Evolutionary conservation across 1,140 invertebrate species (phyloP).

Genomic region (Globodera ellingtonae): DNA sequence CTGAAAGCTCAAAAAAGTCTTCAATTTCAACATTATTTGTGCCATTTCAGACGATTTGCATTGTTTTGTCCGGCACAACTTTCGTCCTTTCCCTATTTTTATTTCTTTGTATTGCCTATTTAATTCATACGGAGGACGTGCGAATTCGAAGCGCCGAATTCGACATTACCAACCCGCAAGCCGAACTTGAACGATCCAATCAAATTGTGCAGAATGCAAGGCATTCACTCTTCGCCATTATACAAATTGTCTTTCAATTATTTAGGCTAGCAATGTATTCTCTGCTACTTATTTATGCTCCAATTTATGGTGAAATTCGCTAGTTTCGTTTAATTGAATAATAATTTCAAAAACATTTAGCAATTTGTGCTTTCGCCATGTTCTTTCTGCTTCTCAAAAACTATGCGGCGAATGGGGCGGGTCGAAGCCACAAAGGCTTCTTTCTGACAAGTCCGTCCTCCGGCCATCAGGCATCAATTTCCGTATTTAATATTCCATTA

Average conservation of each 20-base stretch:
- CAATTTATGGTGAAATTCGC: conserved; percentile 51
- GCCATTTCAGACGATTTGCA: conserved; percentile 45
- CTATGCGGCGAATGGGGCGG: conserved; percentile 3
- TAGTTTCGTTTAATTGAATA: neutral
- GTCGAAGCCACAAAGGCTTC: conserved; percentile 19
- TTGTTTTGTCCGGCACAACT: conserved; percentile 41
- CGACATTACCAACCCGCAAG: conserved; percentile 42
- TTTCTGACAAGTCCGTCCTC: conserved; percentile 11
- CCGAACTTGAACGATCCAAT: conserved; percentile 36
- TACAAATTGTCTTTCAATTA: neutral
- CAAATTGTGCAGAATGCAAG: conserved; percentile 60
- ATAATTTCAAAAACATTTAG: conserved; percentile 1
- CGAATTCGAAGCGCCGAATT: conserved; percentile 43
- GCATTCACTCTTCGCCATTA: neutral
- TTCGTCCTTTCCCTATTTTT: conserved; percentile 47
- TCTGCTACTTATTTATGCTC: conserved; percentile 58
- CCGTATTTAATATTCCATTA: neutral
- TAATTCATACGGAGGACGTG: conserved; percentile 59
- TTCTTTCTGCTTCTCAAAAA: conserved; percentile 16
- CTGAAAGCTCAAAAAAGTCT: too few species aligned
- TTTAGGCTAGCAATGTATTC: conserved; percentile 58
- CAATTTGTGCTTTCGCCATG: conserved; percentile 16
- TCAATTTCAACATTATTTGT: too few species aligned
- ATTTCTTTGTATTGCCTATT: conserved; percentile 59
- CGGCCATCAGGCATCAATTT: conserved; percentile 14